phyloP scores from a whole-genome alignment of 1,140 invertebrate species.

The Bradysia coprophila region DNA sequence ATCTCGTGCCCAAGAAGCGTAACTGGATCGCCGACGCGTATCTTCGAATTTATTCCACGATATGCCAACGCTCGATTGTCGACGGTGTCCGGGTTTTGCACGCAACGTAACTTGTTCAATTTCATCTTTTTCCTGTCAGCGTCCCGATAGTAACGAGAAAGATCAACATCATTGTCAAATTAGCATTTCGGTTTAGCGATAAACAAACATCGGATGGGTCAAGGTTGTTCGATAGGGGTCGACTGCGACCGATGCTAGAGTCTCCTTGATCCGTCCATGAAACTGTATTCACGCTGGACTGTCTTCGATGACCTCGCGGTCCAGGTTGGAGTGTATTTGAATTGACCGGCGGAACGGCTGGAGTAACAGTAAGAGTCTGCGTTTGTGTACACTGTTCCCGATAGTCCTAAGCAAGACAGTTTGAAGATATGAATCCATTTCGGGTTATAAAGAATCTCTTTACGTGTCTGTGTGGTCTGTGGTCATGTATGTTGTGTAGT shows the following conservation, averaged over 20 bases:
- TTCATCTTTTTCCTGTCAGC: slow-evolving; percentile 11
- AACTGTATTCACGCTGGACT: slow-evolving; percentile 21
- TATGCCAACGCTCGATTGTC: slow-evolving; percentile 17
- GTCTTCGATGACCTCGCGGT: slow-evolving; percentile 14
- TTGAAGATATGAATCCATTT: too few relatives aligned
- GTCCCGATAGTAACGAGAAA: too few relatives aligned
- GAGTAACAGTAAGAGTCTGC: slow-evolving; percentile 7
- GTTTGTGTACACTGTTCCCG: neutral
- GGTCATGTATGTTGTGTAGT: too few relatives aligned
- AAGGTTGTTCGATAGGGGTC: neutral
- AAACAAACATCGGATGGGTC: neutral
- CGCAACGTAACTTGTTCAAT: slow-evolving; percentile 14
- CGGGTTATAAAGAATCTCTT: too few relatives aligned
- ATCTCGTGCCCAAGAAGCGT: slow-evolving; percentile 10
- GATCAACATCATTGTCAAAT: neutral
- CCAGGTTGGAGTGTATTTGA: slow-evolving; percentile 3
- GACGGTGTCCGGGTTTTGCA: slow-evolving; percentile 15
- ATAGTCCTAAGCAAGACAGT: neutral
- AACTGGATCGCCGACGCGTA: slow-evolving; percentile 13
- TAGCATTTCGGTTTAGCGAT: neutral
- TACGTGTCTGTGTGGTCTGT: too few relatives aligned
- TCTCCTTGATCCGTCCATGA: slow-evolving; percentile 17
- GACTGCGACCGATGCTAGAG: neutral
- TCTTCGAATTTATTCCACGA: slow-evolving; percentile 15
- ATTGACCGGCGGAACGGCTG: slow-evolving; percentile 6